phyloP scores from a whole-genome alignment of 2,797 vertebrate genomes.

The Sebastes kiyomatsui region DNA sequence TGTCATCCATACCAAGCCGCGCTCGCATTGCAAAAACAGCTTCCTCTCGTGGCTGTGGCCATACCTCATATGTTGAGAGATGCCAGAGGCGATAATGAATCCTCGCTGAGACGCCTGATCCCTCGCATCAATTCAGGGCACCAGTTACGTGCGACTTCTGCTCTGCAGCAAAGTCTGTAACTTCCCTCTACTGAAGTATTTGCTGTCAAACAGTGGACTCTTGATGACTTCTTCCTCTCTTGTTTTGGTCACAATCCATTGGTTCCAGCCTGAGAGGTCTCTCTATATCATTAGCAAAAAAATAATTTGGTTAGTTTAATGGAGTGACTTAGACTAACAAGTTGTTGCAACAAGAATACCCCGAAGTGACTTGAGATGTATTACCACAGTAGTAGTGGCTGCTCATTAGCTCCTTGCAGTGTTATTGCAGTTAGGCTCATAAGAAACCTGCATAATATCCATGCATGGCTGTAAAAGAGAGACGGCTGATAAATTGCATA shows the following conservation, averaged over 20 bases:
- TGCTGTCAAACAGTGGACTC: conserved; percentile 37
- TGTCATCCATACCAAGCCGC: conserved; percentile 66
- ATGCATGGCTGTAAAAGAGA: conserved; percentile 73
- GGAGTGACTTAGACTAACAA: conserved; percentile 81
- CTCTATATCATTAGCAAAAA: conserved; percentile 72
- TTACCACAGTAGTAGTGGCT: conserved; percentile 59
- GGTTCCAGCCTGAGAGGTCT: conserved; percentile 63
- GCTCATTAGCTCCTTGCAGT: conserved; percentile 80
- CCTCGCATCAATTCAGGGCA: conserved; percentile 36
- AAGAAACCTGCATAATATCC: conserved; percentile 80
- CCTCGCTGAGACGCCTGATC: conserved; percentile 35
- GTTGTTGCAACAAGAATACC: conserved; percentile 79
- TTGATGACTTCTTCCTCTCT: conserved; percentile 38
- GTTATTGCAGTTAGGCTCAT: conserved; percentile 77
- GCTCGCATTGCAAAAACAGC: conserved; percentile 55
- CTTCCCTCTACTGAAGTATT: conserved; percentile 41
- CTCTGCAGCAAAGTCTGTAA: conserved; percentile 19
- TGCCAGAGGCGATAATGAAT: conserved; percentile 68
- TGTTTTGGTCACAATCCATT: conserved; percentile 70
- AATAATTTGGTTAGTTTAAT: conserved; percentile 82
- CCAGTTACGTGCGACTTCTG: conserved; percentile 22
- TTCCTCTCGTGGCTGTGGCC: conserved; percentile 51
- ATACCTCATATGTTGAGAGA: conserved; percentile 60
- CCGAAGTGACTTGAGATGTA: conserved; percentile 80
- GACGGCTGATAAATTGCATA: conserved; percentile 84